Base-by-base conservation (phyloP, 1,140 invertebrate genomes). In the Babylonia areolata region DNA sequence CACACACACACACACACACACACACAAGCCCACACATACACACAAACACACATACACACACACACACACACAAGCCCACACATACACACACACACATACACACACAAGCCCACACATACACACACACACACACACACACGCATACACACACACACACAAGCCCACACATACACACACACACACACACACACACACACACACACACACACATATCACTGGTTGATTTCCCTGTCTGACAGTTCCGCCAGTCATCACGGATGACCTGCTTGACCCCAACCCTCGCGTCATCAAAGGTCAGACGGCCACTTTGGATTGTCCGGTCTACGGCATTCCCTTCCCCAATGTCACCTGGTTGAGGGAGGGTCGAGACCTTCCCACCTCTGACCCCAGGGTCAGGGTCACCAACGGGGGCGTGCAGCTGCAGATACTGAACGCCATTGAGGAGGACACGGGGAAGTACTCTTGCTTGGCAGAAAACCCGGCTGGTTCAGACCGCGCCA, bases 381-480 rank as follows among this genome's bases (percentile, higher is more conserved):
- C 64, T 12, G 85, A 84, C 78, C 28, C 87, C 51, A 82, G 90
- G 12, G 33, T 90, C 17, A 54, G 87, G 81, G 86, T 92, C 64
- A 31, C 87, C 3, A 86, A 87, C 33, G 81, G 88, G 33, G 91
- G 91, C 3, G 77, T 89, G 15, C 89, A 92, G 77, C 88, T 95
- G 64, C 90, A 93, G 58, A 92, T 95, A 35, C 51, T 69, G 46
- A 90, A 94, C 64, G 94, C 94, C 0, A 90, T 92, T 58, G 89
- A 92, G 64, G 91, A 91, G 73, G 94, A 95, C 85, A 89, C 93
- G 75, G 95, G 93, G 37, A 88, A 85, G 9, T 96, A 95, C 88
- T 94, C 92, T 2, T 96, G 95, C 89, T 85, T 93, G 20, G 95
- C 94, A 42, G 91, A 91, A 33, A 95, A 95, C 88, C 88, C 91